Percentiles rank a stretch among this genome's conserved stretches.
phyloP scores from a whole-genome alignment of 2,888 invertebrate genomes.

The Dorcus hopei region DNA sequence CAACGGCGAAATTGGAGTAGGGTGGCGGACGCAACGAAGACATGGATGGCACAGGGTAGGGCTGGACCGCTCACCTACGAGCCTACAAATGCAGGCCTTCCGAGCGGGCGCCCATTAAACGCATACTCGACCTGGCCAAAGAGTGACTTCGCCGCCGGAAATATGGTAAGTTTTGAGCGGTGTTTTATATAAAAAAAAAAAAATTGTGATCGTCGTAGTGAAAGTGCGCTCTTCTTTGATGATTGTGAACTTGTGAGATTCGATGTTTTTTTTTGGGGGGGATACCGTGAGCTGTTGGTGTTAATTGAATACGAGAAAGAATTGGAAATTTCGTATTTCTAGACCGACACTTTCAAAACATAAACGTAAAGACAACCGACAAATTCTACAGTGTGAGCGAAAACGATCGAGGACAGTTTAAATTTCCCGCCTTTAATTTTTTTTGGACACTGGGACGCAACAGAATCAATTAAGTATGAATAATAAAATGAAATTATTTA shows the following conservation, averaged over 20 bases:
- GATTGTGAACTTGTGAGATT: background rate
- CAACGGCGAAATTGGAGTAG: background rate
- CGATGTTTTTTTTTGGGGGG: background rate
- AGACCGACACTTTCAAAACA: too few species aligned
- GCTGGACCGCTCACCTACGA: conserved; percentile 17
- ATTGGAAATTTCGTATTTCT: background rate
- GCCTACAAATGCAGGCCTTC: conserved; percentile 33
- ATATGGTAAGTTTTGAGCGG: conserved; percentile 30
- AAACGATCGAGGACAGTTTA: too few species aligned
- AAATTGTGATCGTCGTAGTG: too few species aligned
- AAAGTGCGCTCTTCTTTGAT: too few species aligned
- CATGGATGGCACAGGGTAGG: conserved; percentile 8
- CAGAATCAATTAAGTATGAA: too few species aligned
- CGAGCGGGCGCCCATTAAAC: conserved; percentile 26
- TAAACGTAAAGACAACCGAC: too few species aligned
- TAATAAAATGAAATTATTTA: too few species aligned
- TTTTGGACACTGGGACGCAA: too few species aligned
- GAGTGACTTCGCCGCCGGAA: conserved; percentile 27
- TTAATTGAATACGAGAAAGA: background rate
- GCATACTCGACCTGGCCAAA: conserved; percentile 31
- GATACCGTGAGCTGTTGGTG: background rate
- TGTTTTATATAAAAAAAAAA: too few species aligned
- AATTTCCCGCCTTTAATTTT: too few species aligned
- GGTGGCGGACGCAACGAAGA: conserved; percentile 13
- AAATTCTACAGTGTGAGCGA: too few species aligned